A percentile compares a stretch with the other conserved stretches of the same genome.
phyloP scores from a whole-genome alignment of 2,888 invertebrate genomes.

The Priocnemis perturbator region DNA sequence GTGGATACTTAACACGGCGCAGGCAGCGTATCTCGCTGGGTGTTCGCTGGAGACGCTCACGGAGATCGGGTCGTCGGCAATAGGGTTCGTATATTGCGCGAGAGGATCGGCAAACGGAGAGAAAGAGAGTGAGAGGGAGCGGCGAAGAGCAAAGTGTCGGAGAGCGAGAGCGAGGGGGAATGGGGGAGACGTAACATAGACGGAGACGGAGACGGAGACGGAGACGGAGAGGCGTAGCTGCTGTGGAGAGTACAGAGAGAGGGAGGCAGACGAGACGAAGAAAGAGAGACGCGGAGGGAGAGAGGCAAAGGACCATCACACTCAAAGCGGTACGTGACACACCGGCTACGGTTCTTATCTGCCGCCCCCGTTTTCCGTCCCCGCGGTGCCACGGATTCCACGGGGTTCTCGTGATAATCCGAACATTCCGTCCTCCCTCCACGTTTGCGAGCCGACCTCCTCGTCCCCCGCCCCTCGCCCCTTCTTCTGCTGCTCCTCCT shows the following conservation, averaged over 20 bases:
- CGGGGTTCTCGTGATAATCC: slow-evolving; percentile 66
- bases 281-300: slow-evolving; percentile 32
- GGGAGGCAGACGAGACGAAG: slow-evolving; percentile 27
- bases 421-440: slow-evolving; percentile 66
- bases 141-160: slow-evolving; percentile 22
- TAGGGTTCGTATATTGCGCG: slow-evolving; percentile 41
- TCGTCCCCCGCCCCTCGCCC: slow-evolving; percentile 40
- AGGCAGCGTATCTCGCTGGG: slow-evolving; percentile 2
- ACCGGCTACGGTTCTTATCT: slow-evolving; percentile 70
- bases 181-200: slow-evolving; percentile 21
- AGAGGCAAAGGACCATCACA: slow-evolving; percentile 64
- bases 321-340: slow-evolving; percentile 73
- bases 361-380: slow-evolving; percentile 57
- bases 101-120: slow-evolving; percentile 16
- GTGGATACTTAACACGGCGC: slow-evolving; percentile 31
- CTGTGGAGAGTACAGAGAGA: slow-evolving; percentile 33
- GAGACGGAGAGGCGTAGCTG: slow-evolving; percentile 13
- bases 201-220: slow-evolving; percentile 2
- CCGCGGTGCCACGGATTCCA: slow-evolving; percentile 58
- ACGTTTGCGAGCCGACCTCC: slow-evolving; percentile 57
- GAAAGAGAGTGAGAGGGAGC: slow-evolving; percentile 17
- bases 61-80: slow-evolving; percentile 31
- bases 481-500: slow-evolving; percentile 20
- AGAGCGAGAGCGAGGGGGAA: slow-evolving; percentile 42
- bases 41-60: slow-evolving; percentile 14